A percentile compares a stretch with the other conserved stretches of the same genome.
phyloP scores from a whole-genome alignment of 2,113 vertebrate species.

The Nesogale talazaci region DNA sequence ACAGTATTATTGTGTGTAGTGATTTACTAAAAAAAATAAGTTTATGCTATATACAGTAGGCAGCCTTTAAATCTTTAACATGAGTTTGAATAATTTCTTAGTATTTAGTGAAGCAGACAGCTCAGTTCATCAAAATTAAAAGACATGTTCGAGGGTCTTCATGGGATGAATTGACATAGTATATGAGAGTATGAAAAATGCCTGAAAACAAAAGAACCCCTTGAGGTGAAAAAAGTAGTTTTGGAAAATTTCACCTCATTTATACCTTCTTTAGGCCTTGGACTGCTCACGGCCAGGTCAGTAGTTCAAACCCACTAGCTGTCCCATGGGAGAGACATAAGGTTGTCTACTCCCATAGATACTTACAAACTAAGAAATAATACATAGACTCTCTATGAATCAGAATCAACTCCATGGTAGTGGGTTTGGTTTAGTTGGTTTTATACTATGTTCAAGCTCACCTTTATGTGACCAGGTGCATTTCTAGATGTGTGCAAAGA shows the following conservation, averaged over 20 bases:
- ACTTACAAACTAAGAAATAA: too few relatives aligned
- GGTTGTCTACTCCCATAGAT: too few relatives aligned
- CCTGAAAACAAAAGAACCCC: conserved; percentile 17
- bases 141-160: conserved; percentile 71
- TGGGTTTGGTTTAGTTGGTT: too few relatives aligned
- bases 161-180: conserved; percentile 65
- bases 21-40: neutral
- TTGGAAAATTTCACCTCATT: neutral
- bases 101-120: conserved; percentile 40
- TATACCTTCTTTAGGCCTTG: neutral
- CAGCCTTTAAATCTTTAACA: conserved; percentile 46
- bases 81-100: conserved; percentile 44
- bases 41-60: neutral
- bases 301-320: too few relatives aligned
- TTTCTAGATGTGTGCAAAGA: neutral
- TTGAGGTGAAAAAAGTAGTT: neutral
- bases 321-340: too few relatives aligned
- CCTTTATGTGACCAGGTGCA: neutral
- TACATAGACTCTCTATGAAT: too few relatives aligned
- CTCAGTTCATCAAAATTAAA: conserved; percentile 76
- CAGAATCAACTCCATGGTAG: too few relatives aligned
- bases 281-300: too few relatives aligned
- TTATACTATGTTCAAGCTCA: neutral
- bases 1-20: conserved; percentile 6
- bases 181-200: conserved; percentile 56